Base-by-base conservation (phyloP, 1,140 invertebrate genomes). In the Drosophila nigrodunni region DNA sequence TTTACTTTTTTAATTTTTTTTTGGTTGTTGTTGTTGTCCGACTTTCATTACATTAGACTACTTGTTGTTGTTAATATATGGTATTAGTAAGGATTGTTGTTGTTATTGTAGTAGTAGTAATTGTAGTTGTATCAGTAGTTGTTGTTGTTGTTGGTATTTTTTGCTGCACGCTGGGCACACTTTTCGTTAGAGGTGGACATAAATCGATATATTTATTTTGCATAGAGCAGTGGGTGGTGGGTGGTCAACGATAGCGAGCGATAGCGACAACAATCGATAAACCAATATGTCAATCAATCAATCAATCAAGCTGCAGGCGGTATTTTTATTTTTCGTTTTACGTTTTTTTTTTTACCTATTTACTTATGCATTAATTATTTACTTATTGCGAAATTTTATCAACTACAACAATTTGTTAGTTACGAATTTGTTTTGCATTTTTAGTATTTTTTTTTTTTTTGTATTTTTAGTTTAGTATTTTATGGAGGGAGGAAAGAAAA, bases 281-380 rank as follows among this genome's bases (percentile, higher is more conserved):
- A 37, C 25, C 37, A 77, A 77, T 67, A 65, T 73, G 68, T 82
- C 76, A 81, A 75, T 80, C 82, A 85, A 83, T 85, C 74, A 76
- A 82, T 78, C 76, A 83, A 83, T 83, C 73, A 85, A 86, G 83
- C 85, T 76, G 80, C 82, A 88, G 79, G 82, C 86, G 79, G 76
- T 82, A 62, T 66, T 72, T 71, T 73, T 30, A 15, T 66, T 70
- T 66, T 50, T 35, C 66, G 69, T 71, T 72, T 78, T 70, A 62
- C 66, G 81, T 78, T 57, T 59, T 73, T 80, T 87, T 69, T 67
- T 80, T 73, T 70, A 57, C 47, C 70, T 80, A 77, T 75, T 80
- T 74, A 70, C 70, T 83, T 80, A 66, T 74, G 54, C 67, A 78
- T 82, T 87, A 78, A 78, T 87, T 79, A 78, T 64, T 69, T 70